Conservation (phyloP, 2,797 vertebrate genomes). For the Danio kyathit region DNA sequence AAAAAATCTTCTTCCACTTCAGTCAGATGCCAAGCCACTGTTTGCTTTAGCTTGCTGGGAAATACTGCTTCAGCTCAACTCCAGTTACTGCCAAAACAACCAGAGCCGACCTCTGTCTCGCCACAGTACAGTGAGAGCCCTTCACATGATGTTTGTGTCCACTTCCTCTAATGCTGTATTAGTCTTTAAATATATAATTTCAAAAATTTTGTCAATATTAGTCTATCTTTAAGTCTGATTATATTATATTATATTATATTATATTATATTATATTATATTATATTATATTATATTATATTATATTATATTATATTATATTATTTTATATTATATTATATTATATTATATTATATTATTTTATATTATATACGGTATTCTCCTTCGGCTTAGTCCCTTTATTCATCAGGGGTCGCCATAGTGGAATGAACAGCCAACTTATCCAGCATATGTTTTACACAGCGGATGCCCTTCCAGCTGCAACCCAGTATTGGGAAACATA, state of each 20-base stretch:
- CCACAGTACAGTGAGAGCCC: slow-evolving; percentile 8
- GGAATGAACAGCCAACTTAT: too few species aligned
- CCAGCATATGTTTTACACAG: too few species aligned
- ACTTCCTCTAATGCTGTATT: slow-evolving; percentile 31
- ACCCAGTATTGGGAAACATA: too few species aligned
- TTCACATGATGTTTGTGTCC: slow-evolving; percentile 2
- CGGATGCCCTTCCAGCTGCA: too few species aligned
- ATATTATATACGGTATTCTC: too few species aligned
- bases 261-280: neutral
- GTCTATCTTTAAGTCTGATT: neutral
- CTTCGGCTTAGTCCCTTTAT: too few species aligned
- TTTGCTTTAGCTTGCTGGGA: slow-evolving; percentile 49
- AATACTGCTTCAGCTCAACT: slow-evolving; percentile 33
- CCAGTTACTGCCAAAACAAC: slow-evolving; percentile 44
- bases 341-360: too few species aligned
- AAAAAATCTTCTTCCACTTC: slow-evolving; percentile 17
- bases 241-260: neutral
- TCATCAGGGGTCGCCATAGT: too few species aligned
- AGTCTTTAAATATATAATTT: neutral
- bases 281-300: neutral
- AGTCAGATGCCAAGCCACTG: slow-evolving; percentile 12
- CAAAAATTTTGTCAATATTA: neutral
- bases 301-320: too few species aligned
- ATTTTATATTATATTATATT: too few species aligned
- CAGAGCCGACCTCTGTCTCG: slow-evolving; percentile 23